Base-by-base conservation (phyloP, 2,797 vertebrate species). In the Anniella stebbinsi region DNA sequence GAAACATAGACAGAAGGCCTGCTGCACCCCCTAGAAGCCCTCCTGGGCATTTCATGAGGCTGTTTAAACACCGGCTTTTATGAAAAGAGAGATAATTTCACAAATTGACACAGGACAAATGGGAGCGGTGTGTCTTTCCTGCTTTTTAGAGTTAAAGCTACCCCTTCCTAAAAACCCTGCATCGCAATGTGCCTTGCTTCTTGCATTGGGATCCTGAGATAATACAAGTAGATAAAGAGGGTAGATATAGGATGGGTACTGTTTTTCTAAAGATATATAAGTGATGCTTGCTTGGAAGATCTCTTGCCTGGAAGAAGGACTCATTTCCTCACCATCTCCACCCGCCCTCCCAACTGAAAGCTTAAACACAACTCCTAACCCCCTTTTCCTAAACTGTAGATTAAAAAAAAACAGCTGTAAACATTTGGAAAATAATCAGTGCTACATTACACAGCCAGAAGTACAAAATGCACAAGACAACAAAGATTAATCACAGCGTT, bases 61-160 rank as follows among this genome's bases (percentile, higher is more conserved):
- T 91, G 89, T 93, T 95, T 90, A 83, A 95, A 92, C 93, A 84
- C 92, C 60, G 75, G 3, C 4, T 89, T 85, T 93, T 92, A 94
- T 91, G 88, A 92, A 77, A 94, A 94, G 67, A 92, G 92, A 89
- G 23, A 30, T 73, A 88, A 81, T 93, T 93, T 93, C 87, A 92
- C 36, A 94, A 95, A 94, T 94, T 95, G 25, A 38, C 80, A 0
- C 82, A 25, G 2, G 76, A 66, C 88, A 73, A 91, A 69, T 88
- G 41, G 82, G 17, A 33, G 88, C 87, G 90, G 30, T 10, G 38
- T 88, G 36, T n/a, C 60, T 72, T 0, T 30, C 9, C 28, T 80
- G 51, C 0, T 0, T 33, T 45, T 48, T 80, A 4, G 60, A 88
- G 87, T 88, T 83, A 90, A 91, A 93, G 33, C 7, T 38, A 13